Conservation (phyloP, 2,113 vertebrate genomes). For the Leucoraja erinaceus region DNA sequence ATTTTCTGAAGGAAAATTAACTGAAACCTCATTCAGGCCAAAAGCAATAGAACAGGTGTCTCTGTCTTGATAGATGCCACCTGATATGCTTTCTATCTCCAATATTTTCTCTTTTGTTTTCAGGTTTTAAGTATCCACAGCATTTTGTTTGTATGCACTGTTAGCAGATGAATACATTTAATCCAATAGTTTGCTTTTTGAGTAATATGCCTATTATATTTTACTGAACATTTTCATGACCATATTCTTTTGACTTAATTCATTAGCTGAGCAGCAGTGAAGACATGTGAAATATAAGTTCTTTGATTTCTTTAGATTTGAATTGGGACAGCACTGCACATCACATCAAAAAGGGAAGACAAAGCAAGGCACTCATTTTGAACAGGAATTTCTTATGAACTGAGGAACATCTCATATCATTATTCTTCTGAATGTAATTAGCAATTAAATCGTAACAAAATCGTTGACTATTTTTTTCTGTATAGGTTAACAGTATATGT, state of each 20-base stretch:
- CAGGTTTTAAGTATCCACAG: too few relatives aligned
- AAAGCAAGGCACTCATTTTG: background rate
- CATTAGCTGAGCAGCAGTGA: background rate
- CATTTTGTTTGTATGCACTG: too few relatives aligned
- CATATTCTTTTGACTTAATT: background rate
- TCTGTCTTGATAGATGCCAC: background rate
- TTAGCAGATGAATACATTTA: background rate
- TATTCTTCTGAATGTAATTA: background rate
- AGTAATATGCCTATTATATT: background rate
- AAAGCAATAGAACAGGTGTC: background rate
- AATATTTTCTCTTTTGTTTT: too few relatives aligned
- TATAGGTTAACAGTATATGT: background rate
- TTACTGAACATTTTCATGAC: background rate
- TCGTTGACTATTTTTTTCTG: background rate
- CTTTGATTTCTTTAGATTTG: background rate
- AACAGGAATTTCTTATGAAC: background rate
- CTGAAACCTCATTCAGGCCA: background rate
- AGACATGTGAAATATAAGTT: background rate
- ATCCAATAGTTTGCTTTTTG: background rate
- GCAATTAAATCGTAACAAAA: background rate
- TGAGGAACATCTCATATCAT: background rate
- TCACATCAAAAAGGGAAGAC: background rate
- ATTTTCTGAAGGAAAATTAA: background rate
- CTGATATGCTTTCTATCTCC: too few relatives aligned
- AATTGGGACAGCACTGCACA: background rate